These are phyloP conservation scores for Drosophila melanica DNA, from an alignment of 1,140 invertebrate species.

Conservation along the genomic window DNA sequence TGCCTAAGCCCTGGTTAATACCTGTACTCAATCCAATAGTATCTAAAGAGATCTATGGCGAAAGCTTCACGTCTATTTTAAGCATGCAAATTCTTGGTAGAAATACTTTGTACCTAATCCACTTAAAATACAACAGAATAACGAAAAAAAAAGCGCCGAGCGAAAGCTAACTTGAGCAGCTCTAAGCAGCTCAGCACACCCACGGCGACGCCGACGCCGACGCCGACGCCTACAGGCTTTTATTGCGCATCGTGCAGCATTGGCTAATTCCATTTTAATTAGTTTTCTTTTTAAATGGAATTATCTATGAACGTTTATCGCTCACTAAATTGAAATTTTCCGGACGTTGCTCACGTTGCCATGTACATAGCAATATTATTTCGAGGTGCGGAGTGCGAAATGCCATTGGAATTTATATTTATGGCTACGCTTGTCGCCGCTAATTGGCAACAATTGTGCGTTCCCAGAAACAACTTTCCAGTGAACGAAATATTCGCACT, in stretches of 20 bases:
- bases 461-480: not conserved
- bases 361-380: not conserved
- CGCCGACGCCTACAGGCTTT: too few species aligned
- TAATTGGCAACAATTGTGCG: conserved; percentile 2
- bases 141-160: too few species aligned
- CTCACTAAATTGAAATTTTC: not conserved
- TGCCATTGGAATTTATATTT: not conserved
- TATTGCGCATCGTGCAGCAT: not conserved
- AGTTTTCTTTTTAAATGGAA: not conserved
- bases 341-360: not conserved
- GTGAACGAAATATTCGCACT: not conserved
- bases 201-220: not conserved
- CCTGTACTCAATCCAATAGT: too few species aligned
- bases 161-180: too few species aligned
- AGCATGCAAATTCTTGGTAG: too few species aligned
- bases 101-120: too few species aligned
- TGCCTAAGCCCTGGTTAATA: too few species aligned
- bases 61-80: not conserved
- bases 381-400: not conserved
- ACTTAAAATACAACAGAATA: too few species aligned
- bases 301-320: too few species aligned
- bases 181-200: too few species aligned
- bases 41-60: too few species aligned
- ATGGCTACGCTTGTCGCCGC: not conserved
- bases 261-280: conserved; percentile 6